Conservation (phyloP, 2,888 invertebrate genomes). For the Erebia epiphron region DNA sequence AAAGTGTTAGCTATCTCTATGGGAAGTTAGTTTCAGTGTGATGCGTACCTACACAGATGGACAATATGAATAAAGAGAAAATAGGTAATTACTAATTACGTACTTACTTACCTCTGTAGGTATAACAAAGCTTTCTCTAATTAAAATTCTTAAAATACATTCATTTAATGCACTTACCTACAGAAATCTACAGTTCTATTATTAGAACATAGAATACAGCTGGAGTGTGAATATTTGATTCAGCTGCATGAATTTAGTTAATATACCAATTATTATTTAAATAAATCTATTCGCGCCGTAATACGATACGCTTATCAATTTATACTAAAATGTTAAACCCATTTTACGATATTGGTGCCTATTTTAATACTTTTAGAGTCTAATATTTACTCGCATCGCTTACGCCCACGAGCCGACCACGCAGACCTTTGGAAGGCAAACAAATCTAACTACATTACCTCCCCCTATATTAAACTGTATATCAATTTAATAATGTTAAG, state of each 20-base stretch:
- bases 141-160: no score
- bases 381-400: conserved; percentile 17
- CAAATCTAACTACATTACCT: conserved; percentile 34
- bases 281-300: conserved; percentile 30
- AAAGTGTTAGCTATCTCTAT: no score
- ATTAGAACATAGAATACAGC: no score
- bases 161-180: no score
- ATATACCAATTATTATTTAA: conserved; percentile 34
- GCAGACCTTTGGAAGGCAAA: conserved; percentile 35
- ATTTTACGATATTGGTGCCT: conserved; percentile 14
- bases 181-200: no score
- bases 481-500: conserved; percentile 27
- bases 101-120: no score
- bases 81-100: no score
- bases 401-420: conserved; percentile 34
- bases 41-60: no score
- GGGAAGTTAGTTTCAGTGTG: no score
- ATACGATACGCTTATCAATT: conserved; percentile 30
- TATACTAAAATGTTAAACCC: conserved; percentile 8
- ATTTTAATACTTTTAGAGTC: conserved; percentile 1
- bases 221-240: conserved; percentile 2
- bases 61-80: no score
- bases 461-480: conserved; percentile 8
- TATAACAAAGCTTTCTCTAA: no score
- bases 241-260: conserved; percentile 28